Evolutionary conservation across 1,140 invertebrate species (phyloP).

Genomic region (Leptopilina clavipes): DNA sequence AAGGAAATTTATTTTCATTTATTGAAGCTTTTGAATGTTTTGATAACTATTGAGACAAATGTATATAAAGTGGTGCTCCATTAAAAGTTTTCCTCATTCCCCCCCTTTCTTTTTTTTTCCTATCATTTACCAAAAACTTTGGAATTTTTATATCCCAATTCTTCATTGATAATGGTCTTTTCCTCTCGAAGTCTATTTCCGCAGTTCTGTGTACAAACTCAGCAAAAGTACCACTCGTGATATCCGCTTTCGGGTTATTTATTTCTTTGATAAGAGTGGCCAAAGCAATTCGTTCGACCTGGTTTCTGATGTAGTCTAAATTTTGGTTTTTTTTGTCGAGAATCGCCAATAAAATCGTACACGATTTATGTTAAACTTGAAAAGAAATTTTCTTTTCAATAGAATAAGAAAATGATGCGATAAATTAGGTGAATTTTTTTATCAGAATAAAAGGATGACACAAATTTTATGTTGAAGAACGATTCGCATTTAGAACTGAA

Average conservation of each 20-base stretch:
- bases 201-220: slow-evolving; percentile 1
- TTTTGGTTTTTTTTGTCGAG: slow-evolving; percentile 21
- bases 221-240: slow-evolving; percentile 46
- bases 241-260: slow-evolving; percentile 49
- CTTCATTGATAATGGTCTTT: slow-evolving; percentile 32
- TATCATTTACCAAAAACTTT: slow-evolving; percentile 29
- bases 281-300: slow-evolving; percentile 40
- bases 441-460: too few relatives aligned
- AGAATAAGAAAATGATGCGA: background rate
- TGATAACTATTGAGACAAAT: background rate
- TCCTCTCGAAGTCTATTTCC: slow-evolving; percentile 24
- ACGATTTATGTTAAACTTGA: background rate
- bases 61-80: background rate
- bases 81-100: background rate
- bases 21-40: background rate
- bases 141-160: slow-evolving; percentile 8
- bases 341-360: background rate
- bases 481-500: too few relatives aligned
- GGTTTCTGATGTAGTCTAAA: slow-evolving; percentile 26
- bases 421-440: background rate
- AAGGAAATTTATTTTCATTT: background rate
- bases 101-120: too few relatives aligned
- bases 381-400: background rate
- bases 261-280: slow-evolving; percentile 46
- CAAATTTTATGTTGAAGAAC: too few relatives aligned